Evolutionary conservation across 64 coral and sea anemone species (phyloP).

Genomic region (Exaiptasia diaphana): DNA sequence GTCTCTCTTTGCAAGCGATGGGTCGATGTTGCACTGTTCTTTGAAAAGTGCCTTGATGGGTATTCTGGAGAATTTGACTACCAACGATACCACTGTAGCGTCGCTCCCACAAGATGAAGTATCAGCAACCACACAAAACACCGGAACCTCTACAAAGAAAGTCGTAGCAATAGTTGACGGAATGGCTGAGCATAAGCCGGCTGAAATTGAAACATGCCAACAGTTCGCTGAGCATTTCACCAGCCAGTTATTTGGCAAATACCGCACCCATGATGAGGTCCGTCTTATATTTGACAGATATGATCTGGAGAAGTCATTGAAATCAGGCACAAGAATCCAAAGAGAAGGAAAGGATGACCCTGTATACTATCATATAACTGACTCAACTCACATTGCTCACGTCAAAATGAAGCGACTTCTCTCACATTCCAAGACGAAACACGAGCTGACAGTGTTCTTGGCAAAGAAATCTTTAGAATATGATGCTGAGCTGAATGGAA

Average conservation of each 20-base stretch:
- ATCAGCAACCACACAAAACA: not conserved
- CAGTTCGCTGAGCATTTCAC: not conserved
- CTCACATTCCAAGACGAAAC: conserved; percentile 8
- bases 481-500: not conserved
- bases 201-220: not conserved
- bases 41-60: conserved; percentile 22
- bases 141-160: not conserved
- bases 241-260: not conserved
- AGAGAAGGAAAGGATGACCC: conserved; percentile 6
- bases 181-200: too few species aligned
- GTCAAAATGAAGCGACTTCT: conserved; percentile 25
- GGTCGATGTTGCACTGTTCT: not conserved
- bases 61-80: conserved; percentile 9
- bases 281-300: conserved; percentile 23
- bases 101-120: not conserved
- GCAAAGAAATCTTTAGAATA: not conserved
- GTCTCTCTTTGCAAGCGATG: conserved; percentile 20
- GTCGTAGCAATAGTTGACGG: too few species aligned
- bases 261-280: not conserved
- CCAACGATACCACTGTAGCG: too few species aligned
- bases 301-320: conserved; percentile 4
- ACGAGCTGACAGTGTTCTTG: not conserved
- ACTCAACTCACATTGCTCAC: conserved; percentile 21
- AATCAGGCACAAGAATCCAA: not conserved
- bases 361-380: conserved; percentile 36